Percentiles rank a stretch among this genome's conserved stretches.
Conservation (phyloP, 2,888 invertebrate species). For the Morinoia aosen region DNA sequence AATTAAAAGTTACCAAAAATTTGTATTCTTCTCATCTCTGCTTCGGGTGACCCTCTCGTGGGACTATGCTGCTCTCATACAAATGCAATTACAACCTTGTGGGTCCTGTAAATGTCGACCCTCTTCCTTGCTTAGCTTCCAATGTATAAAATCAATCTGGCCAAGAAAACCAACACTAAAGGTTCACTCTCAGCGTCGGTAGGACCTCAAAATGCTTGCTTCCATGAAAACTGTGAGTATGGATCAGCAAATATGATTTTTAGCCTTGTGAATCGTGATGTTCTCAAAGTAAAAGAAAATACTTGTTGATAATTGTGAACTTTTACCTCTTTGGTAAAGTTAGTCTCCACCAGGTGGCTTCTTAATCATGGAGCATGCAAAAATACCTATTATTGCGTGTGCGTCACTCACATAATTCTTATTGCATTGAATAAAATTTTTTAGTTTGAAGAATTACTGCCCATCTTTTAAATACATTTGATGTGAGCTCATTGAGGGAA, state of each 20-base stretch:
- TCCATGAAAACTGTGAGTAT: background rate
- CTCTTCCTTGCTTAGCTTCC: background rate
- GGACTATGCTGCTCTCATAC: background rate
- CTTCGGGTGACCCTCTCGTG: background rate
- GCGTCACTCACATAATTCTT: too few species aligned
- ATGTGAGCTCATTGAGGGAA: background rate
- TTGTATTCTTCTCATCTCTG: background rate
- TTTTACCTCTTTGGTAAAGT: too few species aligned
- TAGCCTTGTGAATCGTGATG: too few species aligned
- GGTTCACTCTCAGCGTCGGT: background rate
- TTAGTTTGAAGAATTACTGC: background rate
- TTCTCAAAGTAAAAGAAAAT: too few species aligned
- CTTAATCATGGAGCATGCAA: background rate
- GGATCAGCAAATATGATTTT: background rate
- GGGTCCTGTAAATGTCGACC: background rate
- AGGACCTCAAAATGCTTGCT: background rate
- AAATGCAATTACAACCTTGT: background rate
- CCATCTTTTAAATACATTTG: background rate
- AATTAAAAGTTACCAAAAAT: background rate
- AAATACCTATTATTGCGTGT: too few species aligned
- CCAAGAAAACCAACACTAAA: background rate
- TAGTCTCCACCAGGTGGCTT: background rate
- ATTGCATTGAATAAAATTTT: background rate
- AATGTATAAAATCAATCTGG: background rate
- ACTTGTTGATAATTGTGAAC: too few species aligned